Conservation (phyloP, 2,888 invertebrate species). For the Liposcelis brunnea region DNA sequence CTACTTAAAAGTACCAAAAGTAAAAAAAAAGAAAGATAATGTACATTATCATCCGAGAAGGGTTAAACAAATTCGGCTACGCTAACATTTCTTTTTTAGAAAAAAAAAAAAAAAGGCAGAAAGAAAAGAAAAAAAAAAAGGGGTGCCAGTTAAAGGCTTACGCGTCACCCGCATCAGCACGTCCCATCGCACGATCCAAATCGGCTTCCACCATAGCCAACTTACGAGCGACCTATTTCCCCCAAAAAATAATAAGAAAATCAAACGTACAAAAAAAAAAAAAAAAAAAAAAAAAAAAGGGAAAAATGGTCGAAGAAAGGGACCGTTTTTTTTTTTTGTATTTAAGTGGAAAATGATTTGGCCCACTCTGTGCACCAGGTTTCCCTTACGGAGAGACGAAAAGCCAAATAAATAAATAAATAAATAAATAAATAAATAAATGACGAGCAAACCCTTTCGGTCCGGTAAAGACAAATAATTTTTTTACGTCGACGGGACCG, state of each 20-base stretch:
- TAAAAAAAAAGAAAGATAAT: constrained; percentile 9
- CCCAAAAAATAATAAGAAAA: not conserved
- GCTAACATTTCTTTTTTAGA: not conserved
- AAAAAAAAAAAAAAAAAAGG: constrained; percentile 4
- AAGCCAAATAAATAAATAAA: too few relatives aligned
- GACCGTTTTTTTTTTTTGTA: too few relatives aligned
- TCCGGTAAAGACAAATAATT: too few relatives aligned
- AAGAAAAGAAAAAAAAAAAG: too few relatives aligned
- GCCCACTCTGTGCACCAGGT: too few relatives aligned
- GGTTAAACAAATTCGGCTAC: not conserved
- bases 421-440: too few relatives aligned
- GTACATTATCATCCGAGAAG: constrained; percentile 3
- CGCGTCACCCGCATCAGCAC: constrained; percentile 98
- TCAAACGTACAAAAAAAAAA: not conserved
- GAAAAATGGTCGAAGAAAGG: constrained; percentile 2
- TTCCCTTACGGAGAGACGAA: too few relatives aligned
- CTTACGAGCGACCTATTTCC: constrained; percentile 88
- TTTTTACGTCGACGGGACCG: too few relatives aligned
- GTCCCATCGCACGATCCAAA: constrained; percentile 98
- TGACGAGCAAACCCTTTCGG: too few relatives aligned
- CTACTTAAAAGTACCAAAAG: too few relatives aligned
- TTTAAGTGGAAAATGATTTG: too few relatives aligned
- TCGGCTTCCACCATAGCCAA: constrained; percentile 99
- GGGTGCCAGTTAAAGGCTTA: constrained; percentile 36
- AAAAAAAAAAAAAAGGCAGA: not conserved